phyloP scores from a whole-genome alignment of 2,888 invertebrate species.

The Thymelicus acteon region DNA sequence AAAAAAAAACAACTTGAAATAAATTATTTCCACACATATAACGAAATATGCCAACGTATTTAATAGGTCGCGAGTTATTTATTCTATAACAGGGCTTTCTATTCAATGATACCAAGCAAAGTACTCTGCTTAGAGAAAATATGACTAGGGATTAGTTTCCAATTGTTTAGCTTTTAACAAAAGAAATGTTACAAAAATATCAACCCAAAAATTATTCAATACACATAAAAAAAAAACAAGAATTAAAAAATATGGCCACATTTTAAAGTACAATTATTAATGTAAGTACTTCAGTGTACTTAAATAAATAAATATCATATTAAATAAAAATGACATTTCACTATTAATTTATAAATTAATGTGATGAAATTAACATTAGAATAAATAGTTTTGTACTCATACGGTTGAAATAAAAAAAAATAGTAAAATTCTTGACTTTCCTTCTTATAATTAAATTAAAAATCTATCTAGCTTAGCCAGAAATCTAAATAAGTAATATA shows the following conservation, averaged over 20 bases:
- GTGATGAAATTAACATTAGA: slow-evolving; percentile 1
- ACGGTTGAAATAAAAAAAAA: slow-evolving; percentile 11
- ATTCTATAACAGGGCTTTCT: background rate
- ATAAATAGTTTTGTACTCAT: slow-evolving; percentile 27
- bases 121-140: background rate
- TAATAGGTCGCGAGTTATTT: background rate
- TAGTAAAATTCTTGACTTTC: background rate
- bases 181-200: background rate
- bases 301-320: background rate
- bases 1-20: no score
- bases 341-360: background rate
- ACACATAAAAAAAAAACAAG: slow-evolving; percentile 8
- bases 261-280: slow-evolving; percentile 21
- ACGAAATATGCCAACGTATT: no score
- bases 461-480: slow-evolving; percentile 15
- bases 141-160: slow-evolving; percentile 27
- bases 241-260: slow-evolving; percentile 27
- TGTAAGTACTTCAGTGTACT: background rate
- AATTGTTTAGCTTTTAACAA: background rate
- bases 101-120: background rate
- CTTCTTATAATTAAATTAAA: background rate
- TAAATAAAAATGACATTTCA: background rate
- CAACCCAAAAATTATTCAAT: background rate
- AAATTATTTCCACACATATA: no score
- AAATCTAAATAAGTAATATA: slow-evolving; percentile 9